Base-by-base conservation (phyloP, 2,797 vertebrate genomes). In the Phrynocephalus guinanensis region DNA sequence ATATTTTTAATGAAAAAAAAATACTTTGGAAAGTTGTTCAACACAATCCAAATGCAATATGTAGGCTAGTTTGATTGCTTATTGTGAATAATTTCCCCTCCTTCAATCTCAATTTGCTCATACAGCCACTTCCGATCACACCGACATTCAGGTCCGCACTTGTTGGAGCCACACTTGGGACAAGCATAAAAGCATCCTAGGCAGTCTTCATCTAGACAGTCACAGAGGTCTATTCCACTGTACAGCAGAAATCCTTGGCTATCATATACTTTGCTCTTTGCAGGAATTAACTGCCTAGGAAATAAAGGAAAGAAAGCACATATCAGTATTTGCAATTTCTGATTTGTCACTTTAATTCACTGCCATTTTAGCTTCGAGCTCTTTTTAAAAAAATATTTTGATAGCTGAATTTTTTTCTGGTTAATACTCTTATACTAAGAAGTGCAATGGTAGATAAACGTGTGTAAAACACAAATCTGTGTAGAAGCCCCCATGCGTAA, bases 121-220 rank as follows among this genome's bases (percentile, higher is more conserved):
- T 99, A 99, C 0, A 99, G 96, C 99, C 99, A 99, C 96, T 99
- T 99, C 93, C 99, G 96, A 96, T 99, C 98, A 5, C 99, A 99
- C 93, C 99, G 98, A 85, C 99, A 99, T 70, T 99, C 98, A 0
- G 98, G 97, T 6, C 99, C 99, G 0, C 99, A 99, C 88, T 98
- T 99, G 94, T 98, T 98, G 0, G 99, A 99, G 67, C 96, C 90
- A 0, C 99, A 99, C 50, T 98, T 97, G 0, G 98, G 97, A 88
- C 99, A 99, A 0, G 98, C 97, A n/a, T 99, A 99, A 96, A 99
- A 99, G 91, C 99, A 99, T 28, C 99, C 99, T 95, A 98, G 96
- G 56, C 99, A 99, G 7, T 99, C 98, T 84, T 97, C 97, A 2
- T 99, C 98, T 26, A 99, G 97, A 86, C 99, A 99, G 94, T 99